phyloP scores from a whole-genome alignment of 53 echinoderm and acorn worm species.

The Patiria pectinifera region DNA sequence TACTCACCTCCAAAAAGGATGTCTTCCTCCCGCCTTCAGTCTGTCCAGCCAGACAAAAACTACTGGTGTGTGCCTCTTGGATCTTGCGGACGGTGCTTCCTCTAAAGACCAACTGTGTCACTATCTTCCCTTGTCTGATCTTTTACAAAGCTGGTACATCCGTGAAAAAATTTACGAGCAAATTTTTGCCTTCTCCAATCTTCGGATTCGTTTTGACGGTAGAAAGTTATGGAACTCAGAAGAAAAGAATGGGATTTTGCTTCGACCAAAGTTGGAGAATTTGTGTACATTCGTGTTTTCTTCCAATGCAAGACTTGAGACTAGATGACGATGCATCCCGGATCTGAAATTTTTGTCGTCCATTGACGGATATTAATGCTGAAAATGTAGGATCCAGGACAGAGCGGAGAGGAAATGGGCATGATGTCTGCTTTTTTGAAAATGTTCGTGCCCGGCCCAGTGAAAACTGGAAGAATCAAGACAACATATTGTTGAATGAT shows the following conservation, averaged over 20 bases:
- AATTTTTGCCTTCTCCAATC: neutral
- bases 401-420: neutral
- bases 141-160: neutral
- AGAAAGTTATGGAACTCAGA: neutral
- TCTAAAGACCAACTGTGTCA: neutral
- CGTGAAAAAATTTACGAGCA: neutral
- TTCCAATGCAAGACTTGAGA: neutral
- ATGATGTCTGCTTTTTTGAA: neutral
- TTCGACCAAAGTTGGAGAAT: neutral
- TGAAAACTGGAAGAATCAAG: neutral
- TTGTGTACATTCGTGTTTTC: neutral
- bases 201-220: neutral
- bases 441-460: neutral
- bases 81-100: slow-evolving; percentile 15
- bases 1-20: neutral
- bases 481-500: neutral
- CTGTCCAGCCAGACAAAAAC: neutral
- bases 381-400: neutral
- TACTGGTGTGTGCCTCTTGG: slow-evolving; percentile 26
- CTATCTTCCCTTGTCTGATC: neutral
- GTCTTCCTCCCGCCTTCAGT: slow-evolving; percentile 5
- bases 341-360: neutral
- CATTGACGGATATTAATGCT: neutral
- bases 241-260: neutral
- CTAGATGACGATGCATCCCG: neutral